A percentile compares a stretch with the other conserved stretches of the same genome.
These are phyloP conservation scores for Marronus borbonicus DNA, from an alignment of 2,888 invertebrate species.

Conservation along the genomic window DNA sequence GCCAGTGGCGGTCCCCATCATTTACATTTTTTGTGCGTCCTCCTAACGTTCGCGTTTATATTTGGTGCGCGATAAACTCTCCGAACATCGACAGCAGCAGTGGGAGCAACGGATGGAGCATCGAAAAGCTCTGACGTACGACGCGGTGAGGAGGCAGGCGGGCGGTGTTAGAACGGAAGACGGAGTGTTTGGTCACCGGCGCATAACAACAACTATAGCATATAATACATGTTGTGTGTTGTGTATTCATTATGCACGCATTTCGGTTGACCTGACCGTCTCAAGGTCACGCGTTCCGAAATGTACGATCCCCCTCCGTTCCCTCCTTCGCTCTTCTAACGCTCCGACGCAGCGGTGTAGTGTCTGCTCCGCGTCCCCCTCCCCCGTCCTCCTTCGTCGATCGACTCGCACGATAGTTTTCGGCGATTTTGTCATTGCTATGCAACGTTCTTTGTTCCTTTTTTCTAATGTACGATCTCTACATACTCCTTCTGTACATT, in stretches of 20 bases:
- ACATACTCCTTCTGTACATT: too few relatives aligned
- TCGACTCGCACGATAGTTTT: background rate
- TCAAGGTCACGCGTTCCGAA: slow-evolving; percentile 62
- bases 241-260: slow-evolving; percentile 66
- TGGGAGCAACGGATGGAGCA: too few relatives aligned
- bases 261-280: slow-evolving; percentile 68
- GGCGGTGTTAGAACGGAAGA: slow-evolving; percentile 47
- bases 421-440: background rate
- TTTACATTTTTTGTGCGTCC: slow-evolving; percentile 66
- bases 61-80: background rate
- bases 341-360: background rate
- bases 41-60: slow-evolving; percentile 55
- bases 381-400: too few relatives aligned
- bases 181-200: slow-evolving; percentile 66
- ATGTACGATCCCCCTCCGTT: background rate
- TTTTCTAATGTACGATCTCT: too few relatives aligned
- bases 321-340: slow-evolving; percentile 61
- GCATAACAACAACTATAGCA: slow-evolving; percentile 66
- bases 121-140: background rate
- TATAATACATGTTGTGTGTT: background rate
- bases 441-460: too few relatives aligned
- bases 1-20: slow-evolving; percentile 55
- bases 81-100: background rate
- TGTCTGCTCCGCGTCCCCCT: too few relatives aligned
- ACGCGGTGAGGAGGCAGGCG: background rate